A percentile compares a stretch with the other conserved stretches of the same genome.
phyloP scores from a whole-genome alignment of 2,888 invertebrate genomes.

The Chrysomela aeneicollis region DNA sequence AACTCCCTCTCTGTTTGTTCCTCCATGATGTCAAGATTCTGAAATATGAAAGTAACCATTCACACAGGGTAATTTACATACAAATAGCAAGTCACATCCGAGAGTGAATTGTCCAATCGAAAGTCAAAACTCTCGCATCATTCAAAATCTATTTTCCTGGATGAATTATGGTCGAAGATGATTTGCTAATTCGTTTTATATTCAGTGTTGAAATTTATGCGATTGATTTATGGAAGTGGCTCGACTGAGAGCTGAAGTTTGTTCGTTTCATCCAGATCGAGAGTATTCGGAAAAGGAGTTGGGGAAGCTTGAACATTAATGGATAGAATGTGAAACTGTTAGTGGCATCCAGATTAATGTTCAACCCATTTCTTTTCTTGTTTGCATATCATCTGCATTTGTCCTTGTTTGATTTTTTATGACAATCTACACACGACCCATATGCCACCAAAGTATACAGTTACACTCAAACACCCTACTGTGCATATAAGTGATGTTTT shows the following conservation, averaged over 20 bases:
- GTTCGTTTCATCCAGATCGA: neutral
- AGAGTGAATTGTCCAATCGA: neutral
- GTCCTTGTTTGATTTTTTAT: no score
- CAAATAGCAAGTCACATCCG: neutral
- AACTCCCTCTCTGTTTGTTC: no score
- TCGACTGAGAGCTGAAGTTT: constrained; percentile 3
- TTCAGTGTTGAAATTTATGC: constrained; percentile 37
- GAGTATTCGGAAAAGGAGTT: no score
- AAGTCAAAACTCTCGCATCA: neutral
- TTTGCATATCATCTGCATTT: no score
- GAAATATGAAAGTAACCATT: neutral
- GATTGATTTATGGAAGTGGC: constrained; percentile 40
- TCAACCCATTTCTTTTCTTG: no score
- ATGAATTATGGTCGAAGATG: constrained; percentile 46
- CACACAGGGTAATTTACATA: neutral
- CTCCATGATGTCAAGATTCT: no score
- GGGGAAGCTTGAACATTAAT: neutral
- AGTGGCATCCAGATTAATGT: no score
- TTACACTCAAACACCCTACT: no score
- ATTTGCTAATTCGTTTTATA: constrained; percentile 44
- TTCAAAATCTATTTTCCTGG: constrained; percentile 12
- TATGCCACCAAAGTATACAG: no score
- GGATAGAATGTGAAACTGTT: no score
- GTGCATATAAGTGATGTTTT: no score
- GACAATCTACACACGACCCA: no score